phyloP scores from a whole-genome alignment of 2,113 vertebrate genomes.

The Rhea pennata region DNA sequence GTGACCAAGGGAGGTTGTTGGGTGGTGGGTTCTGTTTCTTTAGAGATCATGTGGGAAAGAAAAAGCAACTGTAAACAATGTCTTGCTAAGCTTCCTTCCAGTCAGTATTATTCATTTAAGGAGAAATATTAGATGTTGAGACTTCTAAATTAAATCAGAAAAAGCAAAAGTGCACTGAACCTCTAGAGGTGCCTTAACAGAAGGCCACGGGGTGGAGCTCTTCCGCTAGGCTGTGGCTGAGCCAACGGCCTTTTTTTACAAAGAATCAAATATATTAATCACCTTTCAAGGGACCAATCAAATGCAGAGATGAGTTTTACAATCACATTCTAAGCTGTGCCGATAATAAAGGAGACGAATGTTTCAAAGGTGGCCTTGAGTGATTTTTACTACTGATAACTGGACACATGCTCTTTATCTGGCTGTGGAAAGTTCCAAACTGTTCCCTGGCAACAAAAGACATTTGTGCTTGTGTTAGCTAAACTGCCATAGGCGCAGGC shows the following conservation, averaged over 20 bases:
- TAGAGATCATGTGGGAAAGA: background rate
- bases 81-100: rapidly evolving
- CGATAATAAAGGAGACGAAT: conserved; percentile 3
- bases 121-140: background rate
- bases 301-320: background rate
- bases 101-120: background rate
- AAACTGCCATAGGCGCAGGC: background rate
- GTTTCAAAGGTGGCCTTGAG: background rate
- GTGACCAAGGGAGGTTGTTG: background rate
- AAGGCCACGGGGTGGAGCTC: conserved; percentile 46
- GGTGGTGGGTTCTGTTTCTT: background rate
- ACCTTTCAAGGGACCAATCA: background rate
- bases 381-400: background rate
- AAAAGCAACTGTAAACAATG: background rate
- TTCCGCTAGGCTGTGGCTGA: background rate
- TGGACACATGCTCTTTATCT: background rate
- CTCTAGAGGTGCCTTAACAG: background rate
- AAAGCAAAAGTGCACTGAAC: background rate
- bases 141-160: rapidly evolving
- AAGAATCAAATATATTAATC: background rate
- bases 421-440: background rate
- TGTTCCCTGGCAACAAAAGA: background rate
- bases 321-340: background rate
- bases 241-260: rapidly evolving
- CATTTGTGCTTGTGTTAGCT: background rate